Evolutionary conservation across 2,888 invertebrate species (phyloP), one percentile per base, ranked within the genome.

Genomic region (Ceramica pisi): DNA sequence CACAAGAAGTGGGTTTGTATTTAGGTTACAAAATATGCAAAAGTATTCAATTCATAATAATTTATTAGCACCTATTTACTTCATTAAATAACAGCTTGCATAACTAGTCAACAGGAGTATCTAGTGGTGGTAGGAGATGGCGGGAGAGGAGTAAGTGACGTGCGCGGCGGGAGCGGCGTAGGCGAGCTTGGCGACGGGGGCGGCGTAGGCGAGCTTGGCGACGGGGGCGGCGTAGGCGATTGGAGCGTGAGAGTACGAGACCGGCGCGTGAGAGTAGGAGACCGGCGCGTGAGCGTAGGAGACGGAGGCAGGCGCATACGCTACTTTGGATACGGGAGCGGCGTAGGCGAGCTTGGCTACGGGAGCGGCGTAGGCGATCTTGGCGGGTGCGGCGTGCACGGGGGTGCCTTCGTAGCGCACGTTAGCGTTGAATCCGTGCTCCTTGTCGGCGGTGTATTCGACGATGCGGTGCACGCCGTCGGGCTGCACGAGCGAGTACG

Each of bases 401-500:
- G 94, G 92, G 38, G 92, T 90, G 14, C 95, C 94, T 81, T 96
- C 95, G 82, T 95, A 95, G 53, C 93, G 92, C 35, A 96, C 96
- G 70, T 90, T 84, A 46, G 96, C 95, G 90, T 94, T 95, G 91
- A 96, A 96, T 50, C 96, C 96, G 86, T 93, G 86, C 71, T 89
- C 91, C 72, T 91, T 91, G 88, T 95, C 95, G 48, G 95, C 88
- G 85, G 94, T 92, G 92, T 96, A 96, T 68, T 95, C 94, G 8
- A 96, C 96, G 71, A 95, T 92, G 78, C 96, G 93, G 85, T 89
- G 92, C 57, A 93, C 92, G 2, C 96, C 96, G 71, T 96, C 96
- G 73, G 95, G 95, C 73, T 96, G 96, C 53, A 96, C 90, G 23
- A 96, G 92, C 2, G 96, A 95, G 91, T 96, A 96, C 48, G 92